Evolutionary conservation across 2,888 invertebrate species (phyloP).

Genomic region (Protonemura montana): DNA sequence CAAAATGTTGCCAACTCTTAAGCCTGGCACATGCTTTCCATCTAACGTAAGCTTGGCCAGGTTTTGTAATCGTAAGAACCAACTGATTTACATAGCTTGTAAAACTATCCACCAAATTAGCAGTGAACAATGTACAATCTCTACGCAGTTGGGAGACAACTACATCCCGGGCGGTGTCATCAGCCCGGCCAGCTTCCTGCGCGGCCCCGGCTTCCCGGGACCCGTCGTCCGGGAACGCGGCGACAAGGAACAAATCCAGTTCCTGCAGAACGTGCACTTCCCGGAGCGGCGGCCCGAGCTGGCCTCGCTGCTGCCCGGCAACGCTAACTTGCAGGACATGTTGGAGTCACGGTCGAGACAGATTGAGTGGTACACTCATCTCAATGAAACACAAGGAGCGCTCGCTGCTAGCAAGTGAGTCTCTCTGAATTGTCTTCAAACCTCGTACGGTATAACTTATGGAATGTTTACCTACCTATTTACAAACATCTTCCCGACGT

Average conservation of each 20-base stretch:
- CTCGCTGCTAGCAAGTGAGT: conserved; percentile 67
- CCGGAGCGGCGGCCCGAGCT: conserved; percentile 57
- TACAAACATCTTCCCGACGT: too few relatives aligned
- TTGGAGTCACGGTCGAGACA: conserved; percentile 55
- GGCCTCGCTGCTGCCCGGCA: conserved; percentile 58
- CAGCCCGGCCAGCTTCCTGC: conserved; percentile 36
- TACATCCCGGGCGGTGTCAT: conserved; percentile 45
- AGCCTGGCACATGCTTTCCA: too few relatives aligned
- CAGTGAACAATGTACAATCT: too few relatives aligned
- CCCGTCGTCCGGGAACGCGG: conserved; percentile 51
- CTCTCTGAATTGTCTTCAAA: too few relatives aligned
- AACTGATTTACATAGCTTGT: too few relatives aligned
- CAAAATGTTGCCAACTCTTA: too few relatives aligned
- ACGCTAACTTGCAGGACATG: conserved; percentile 18
- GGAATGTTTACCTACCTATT: too few relatives aligned
- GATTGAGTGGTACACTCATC: conserved; percentile 65
- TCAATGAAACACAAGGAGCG: conserved; percentile 64
- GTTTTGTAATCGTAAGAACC: too few relatives aligned
- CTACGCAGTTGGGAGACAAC: conserved; percentile 38
- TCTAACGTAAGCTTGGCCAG: too few relatives aligned
- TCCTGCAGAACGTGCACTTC: conserved; percentile 67
- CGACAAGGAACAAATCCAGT: conserved; percentile 64
- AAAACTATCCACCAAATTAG: too few relatives aligned
- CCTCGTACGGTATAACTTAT: too few relatives aligned
- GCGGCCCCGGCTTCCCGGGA: conserved; percentile 44